Conservation (phyloP, 2,888 invertebrate genomes). For the Drosophila demipolita region DNA sequence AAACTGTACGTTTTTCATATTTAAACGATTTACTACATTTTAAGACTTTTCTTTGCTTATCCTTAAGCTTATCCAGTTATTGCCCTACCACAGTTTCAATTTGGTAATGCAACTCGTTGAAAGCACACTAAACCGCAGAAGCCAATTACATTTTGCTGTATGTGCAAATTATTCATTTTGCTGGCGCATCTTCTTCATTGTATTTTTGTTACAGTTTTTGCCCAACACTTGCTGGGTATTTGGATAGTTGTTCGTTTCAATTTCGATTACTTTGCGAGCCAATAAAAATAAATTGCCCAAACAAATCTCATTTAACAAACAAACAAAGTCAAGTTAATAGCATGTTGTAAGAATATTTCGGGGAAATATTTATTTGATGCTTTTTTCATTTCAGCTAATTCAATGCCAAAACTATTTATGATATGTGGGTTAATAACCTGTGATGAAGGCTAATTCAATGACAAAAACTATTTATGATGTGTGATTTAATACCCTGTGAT, state of each 20-base stretch:
- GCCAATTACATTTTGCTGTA: slow-evolving; percentile 53
- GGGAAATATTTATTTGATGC: slow-evolving; percentile 33
- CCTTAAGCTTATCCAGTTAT: neutral
- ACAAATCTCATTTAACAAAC: slow-evolving; percentile 43
- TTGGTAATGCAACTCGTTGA: slow-evolving; percentile 36
- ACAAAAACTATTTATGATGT: slow-evolving; percentile 20
- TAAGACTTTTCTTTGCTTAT: neutral
- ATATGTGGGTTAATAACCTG: slow-evolving; percentile 3
- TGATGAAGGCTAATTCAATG: slow-evolving; percentile 50
- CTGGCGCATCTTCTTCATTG: neutral
- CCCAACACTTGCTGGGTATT: slow-evolving; percentile 2
- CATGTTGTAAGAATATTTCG: slow-evolving; percentile 42
- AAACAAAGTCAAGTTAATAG: slow-evolving; percentile 48
- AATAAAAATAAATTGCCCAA: slow-evolving; percentile 55
- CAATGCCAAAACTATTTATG: slow-evolving; percentile 45
- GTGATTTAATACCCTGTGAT: slow-evolving; percentile 6
- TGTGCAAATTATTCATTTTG: slow-evolving; percentile 62
- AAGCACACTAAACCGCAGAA: slow-evolving; percentile 35
- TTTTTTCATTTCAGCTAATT: slow-evolving; percentile 32
- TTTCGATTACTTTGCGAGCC: slow-evolving; percentile 25
- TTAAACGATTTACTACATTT: neutral
- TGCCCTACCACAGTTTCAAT: slow-evolving; percentile 46
- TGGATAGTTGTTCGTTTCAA: slow-evolving; percentile 4
- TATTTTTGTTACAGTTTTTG: slow-evolving; percentile 21
- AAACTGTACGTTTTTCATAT: neutral